Base-by-base conservation (phyloP, 1,140 invertebrate genomes). In the Trichonephila clavata region DNA sequence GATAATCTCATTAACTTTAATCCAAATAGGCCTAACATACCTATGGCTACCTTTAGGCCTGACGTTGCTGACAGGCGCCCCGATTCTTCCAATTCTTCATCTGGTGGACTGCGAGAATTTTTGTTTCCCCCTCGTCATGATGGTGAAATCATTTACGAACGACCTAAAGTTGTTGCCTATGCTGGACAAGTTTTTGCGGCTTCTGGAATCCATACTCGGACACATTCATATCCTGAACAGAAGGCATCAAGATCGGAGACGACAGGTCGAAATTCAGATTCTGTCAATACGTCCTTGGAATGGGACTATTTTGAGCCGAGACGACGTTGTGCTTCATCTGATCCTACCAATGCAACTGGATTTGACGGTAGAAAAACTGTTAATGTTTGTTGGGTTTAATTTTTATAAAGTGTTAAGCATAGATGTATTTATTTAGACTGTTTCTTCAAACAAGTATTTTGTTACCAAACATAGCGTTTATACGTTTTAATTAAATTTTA, bases 331-430 rank as follows among this genome's bases (percentile, higher is more conserved):
- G 8, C 57, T 4, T 24, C 65, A 21, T 50, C 7, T 8, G 27
- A 59, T 10, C 8, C 43, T 24, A 65, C 90, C 16, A 61, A 27
- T 18, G 80, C 84, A 32, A 63, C 90, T 16, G 80, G 57, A 24
- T 20, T 13, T 24, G 39, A 61, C 6, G 60, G n/a, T 6, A 92
- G 32, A 61, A 32, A 50, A 14, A 21, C 59, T 10, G 71, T 63
- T 43, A 59, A 92, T 83, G n/a, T 92, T 39, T 92, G 80, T 57
- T 92, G 90, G 90, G 90, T 92, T 14, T 92, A n/a, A 92, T 10
- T n/a, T 68, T 68, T 68, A 68, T n/a, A 68, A 68, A 68, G n/a
- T 68, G 10, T n/a, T n/a, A 65, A 65, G n/a, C 10, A 50, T 50
- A 50, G 7, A 50, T 0, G 10, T 50, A 50, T 50, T 50, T 50